These are phyloP conservation scores for Anolis sagrei DNA, from an alignment of 2,113 vertebrate species.

Conservation along the genomic window DNA sequence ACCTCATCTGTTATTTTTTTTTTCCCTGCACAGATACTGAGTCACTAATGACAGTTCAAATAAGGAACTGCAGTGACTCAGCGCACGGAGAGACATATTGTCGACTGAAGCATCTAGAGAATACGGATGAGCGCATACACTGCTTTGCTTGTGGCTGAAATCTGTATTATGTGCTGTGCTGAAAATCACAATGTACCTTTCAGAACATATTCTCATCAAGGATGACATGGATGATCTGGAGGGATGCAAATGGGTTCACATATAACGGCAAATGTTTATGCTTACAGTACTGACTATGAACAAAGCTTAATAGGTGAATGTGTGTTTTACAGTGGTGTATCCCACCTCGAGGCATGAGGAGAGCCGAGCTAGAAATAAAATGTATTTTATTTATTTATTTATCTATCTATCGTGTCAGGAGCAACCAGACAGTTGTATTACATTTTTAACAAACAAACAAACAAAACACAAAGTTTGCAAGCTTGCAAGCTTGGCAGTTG, in stretches of 20 bases:
- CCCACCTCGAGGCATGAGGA: too few relatives aligned
- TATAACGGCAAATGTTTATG: neutral
- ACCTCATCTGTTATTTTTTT: neutral
- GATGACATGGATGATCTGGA: neutral
- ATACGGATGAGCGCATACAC: neutral
- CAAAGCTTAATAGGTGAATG: too few relatives aligned
- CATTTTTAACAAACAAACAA: too few relatives aligned
- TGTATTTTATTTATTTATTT: too few relatives aligned
- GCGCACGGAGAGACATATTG: constrained; percentile 6
- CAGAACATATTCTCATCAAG: neutral
- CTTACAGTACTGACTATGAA: too few relatives aligned
- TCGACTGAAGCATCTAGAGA: neutral
- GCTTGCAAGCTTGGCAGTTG: too few relatives aligned
- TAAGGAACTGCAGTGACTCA: constrained; percentile 15
- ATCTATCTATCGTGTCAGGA: too few relatives aligned
- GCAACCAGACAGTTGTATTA: too few relatives aligned
- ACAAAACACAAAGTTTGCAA: too few relatives aligned
- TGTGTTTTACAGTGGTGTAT: too few relatives aligned
- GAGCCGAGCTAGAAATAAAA: too few relatives aligned
- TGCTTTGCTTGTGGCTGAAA: neutral
- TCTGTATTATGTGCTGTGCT: neutral
- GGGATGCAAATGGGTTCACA: neutral
- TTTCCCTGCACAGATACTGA: neutral
- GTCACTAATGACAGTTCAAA: constrained; percentile 12
- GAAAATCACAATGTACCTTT: neutral